These are phyloP conservation scores for Schizaphis graminum DNA, from an alignment of 2,888 invertebrate species.

Conservation along the genomic window DNA sequence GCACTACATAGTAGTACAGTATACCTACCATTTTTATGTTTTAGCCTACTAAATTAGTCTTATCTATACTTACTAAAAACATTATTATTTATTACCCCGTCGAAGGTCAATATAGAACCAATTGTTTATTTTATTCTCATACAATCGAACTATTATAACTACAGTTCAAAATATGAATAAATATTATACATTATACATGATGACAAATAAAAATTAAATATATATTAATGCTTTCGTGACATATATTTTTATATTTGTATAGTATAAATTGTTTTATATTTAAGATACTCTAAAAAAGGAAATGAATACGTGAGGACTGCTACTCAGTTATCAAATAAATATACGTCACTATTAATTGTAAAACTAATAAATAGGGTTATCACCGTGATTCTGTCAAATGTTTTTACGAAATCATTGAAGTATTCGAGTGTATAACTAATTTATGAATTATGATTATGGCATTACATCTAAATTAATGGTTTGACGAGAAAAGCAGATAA, in stretches of 20 bases:
- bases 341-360: constrained; percentile 36
- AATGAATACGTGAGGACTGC: constrained; percentile 45
- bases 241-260: neutral
- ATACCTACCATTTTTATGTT: neutral
- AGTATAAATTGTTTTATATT: neutral
- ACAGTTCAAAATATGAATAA: constrained; percentile 1
- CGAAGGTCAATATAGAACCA: constrained; percentile 29
- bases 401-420: constrained; percentile 3
- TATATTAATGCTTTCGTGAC: neutral
- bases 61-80: neutral
- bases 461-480: neutral
- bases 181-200: neutral
- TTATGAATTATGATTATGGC: neutral
- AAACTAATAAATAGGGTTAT: constrained; percentile 50
- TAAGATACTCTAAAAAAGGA: constrained; percentile 16
- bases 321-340: constrained; percentile 37
- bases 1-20: neutral
- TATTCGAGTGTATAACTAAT: neutral
- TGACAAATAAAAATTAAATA: constrained; percentile 5
- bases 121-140: constrained; percentile 24
- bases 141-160: neutral
- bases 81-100: neutral
- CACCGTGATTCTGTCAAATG: constrained; percentile 13
- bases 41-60: neutral
- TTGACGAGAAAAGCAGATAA: neutral